Evolutionary conservation across 2,888 invertebrate genomes (phyloP), one percentile per base, ranked within the genome.

Genomic region (Chrysolina americana): DNA sequence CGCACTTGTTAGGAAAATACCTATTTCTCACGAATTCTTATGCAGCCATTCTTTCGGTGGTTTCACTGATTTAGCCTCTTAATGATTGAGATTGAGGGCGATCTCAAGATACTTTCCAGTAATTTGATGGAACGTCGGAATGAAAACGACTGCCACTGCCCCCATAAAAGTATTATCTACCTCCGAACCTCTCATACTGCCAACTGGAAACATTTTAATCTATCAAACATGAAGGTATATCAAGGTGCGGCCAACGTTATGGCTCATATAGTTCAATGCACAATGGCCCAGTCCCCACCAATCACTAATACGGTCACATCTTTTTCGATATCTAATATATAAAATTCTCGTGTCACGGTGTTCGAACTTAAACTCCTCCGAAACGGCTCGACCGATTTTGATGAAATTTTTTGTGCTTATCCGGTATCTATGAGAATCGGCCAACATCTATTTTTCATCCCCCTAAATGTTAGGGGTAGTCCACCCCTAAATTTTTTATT

Each of bases 271-370:
- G 83, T 83, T 80, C 83, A 83, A 83, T 81, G 80, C 81, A 81
- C 81, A 82, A 83, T 82, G 81, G 79, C 77, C 75, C 56, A 76
- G 81, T 79, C 80, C 81, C 77, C 81, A 83, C 85, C 86, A 87
- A 87, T 86, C 86, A 83, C 85, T 86, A 86, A 86, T 86, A 87
- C 85, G 84, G 82, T 82, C 81, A 84, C 86, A 85, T 86, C 84
- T 86, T 84, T 79, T 81, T 81, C 82, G 86, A 86, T 87, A 86
- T 86, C n/a, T n/a, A n/a, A n/a, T n/a, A n/a, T n/a, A n/a, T n/a
- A n/a, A n/a, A n/a, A n/a, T n/a, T n/a, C n/a, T n/a, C n/a, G n/a
- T n/a, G n/a, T n/a, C n/a, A n/a, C n/a, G n/a, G n/a, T n/a, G n/a
- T n/a, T n/a, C n/a, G n/a, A n/a, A n/a, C n/a, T n/a, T n/a, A n/a